phyloP scores from a whole-genome alignment of 2,797 vertebrate genomes.

The Pipistrellus kuhlii region DNA sequence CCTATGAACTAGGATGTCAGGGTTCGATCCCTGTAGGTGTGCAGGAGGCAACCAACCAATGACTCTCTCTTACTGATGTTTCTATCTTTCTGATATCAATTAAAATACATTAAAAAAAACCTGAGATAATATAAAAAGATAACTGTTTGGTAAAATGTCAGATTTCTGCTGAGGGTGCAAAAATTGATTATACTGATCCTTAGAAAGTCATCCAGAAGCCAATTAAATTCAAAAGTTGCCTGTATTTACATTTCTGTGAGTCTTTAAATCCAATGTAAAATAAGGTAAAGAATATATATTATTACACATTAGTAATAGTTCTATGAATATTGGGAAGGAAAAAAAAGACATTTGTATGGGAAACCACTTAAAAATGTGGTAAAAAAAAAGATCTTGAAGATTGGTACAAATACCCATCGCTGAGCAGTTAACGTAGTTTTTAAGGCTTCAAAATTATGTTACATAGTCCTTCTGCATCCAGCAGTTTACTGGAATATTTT shows the following conservation, averaged over 20 bases:
- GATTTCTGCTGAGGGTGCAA: slow-evolving; percentile 30
- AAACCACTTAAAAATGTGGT: slow-evolving; percentile 22
- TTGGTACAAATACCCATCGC: background rate
- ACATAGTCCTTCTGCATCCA: background rate
- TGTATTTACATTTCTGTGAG: background rate
- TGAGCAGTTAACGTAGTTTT: background rate
- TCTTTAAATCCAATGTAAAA: slow-evolving; percentile 44
- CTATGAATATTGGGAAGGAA: background rate
- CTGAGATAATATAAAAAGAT: background rate
- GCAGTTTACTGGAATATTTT: background rate
- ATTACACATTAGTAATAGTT: background rate
- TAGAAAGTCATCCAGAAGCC: background rate
- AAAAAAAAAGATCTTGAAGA: background rate
- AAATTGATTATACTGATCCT: background rate
- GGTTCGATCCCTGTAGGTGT: no score
- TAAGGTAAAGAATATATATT: slow-evolving; percentile 18
- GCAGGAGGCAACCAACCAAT: no score
- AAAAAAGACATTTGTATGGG: background rate
- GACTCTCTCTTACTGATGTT: no score
- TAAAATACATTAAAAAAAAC: no score
- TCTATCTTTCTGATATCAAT: no score
- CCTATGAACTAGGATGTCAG: no score
- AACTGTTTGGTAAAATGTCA: background rate
- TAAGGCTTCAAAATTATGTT: slow-evolving; percentile 1
- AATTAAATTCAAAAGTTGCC: background rate